A percentile compares a stretch with the other conserved stretches of the same genome.
Evolutionary conservation across 2,888 invertebrate species (phyloP).

Genomic region (Melinopterus prodromus): DNA sequence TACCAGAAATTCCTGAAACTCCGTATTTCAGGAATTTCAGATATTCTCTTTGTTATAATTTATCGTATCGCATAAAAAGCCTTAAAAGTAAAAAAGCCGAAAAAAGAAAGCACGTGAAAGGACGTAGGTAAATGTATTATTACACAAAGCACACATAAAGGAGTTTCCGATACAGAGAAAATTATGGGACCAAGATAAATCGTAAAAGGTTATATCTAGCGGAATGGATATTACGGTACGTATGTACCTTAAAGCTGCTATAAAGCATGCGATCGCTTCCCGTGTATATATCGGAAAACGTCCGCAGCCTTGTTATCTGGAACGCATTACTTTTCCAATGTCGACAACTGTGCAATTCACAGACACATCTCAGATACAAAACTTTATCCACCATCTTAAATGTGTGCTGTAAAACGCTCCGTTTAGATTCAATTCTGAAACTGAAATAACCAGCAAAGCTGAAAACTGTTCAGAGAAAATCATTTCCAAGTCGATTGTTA

Average conservation of each 20-base stretch:
- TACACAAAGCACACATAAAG: not conserved
- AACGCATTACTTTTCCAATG: not conserved
- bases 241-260: not conserved
- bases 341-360: not conserved
- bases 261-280: not conserved
- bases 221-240: not conserved
- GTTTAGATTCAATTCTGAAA: not conserved
- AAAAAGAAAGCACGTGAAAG: no score
- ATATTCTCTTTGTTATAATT: no score
- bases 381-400: not conserved
- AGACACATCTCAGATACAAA: not conserved
- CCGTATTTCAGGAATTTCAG: no score
- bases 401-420: not conserved
- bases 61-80: no score
- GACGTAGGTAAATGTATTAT: not conserved
- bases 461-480: no score
- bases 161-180: not conserved
- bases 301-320: not conserved
- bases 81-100: not conserved
- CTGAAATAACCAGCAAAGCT: no score
- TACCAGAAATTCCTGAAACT: no score
- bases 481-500: no score
- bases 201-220: not conserved
- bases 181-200: not conserved
- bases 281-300: not conserved